phyloP scores from a whole-genome alignment of 2,888 invertebrate genomes.

The Conchocele bisecta region DNA sequence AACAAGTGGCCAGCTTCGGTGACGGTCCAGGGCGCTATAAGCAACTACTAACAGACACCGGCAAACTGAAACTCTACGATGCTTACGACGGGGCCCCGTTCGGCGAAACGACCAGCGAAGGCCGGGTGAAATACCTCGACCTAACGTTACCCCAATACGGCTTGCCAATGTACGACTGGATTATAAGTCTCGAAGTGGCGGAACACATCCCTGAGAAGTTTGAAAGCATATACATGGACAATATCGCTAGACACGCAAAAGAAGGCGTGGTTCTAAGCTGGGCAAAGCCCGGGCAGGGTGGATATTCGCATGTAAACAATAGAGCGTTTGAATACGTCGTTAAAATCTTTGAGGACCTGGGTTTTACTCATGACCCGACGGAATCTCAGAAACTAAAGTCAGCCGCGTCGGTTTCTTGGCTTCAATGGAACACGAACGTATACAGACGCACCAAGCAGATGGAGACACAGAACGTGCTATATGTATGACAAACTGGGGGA shows the following conservation, averaged over 20 bases:
- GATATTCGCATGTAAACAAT: background rate
- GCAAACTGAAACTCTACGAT: background rate
- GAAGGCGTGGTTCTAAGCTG: conserved; percentile 41
- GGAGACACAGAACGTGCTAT: no score
- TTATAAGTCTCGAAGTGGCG: conserved; percentile 43
- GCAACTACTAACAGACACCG: conserved; percentile 11
- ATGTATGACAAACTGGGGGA: no score
- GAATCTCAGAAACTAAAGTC: conserved; percentile 17
- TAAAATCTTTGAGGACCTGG: conserved; percentile 13
- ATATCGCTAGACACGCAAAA: conserved; percentile 20
- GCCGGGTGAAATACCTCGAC: conserved; percentile 38
- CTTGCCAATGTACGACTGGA: conserved; percentile 41
- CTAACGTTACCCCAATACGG: conserved; percentile 49
- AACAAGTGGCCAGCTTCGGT: conserved; percentile 34
- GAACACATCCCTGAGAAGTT: conserved; percentile 33
- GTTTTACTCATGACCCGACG: conserved; percentile 19
- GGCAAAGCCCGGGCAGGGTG: conserved; percentile 11
- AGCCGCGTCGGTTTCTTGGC: conserved; percentile 25
- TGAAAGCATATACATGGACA: conserved; percentile 25
- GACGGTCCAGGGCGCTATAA: conserved; percentile 49
- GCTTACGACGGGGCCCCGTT: conserved; percentile 34
- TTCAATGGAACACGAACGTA: conserved; percentile 35
- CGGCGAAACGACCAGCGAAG: conserved; percentile 17
- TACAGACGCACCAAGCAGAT: conserved; percentile 36
- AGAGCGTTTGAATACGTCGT: background rate